These are phyloP conservation scores for Parnassius glacialis DNA, from an alignment of 2,888 invertebrate genomes.

Conservation along the genomic window DNA sequence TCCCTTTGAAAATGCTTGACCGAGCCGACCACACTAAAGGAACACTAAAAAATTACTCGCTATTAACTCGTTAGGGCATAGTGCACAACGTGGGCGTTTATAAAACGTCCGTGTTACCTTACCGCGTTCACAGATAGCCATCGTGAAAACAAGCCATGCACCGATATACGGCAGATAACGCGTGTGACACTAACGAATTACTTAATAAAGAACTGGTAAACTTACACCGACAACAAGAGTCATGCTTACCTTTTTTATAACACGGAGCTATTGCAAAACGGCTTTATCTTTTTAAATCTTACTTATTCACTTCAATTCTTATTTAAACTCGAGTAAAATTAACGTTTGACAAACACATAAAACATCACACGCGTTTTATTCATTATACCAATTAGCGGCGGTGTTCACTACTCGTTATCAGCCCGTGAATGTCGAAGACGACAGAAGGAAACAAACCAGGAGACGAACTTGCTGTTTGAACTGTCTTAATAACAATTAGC, in stretches of 20 bases:
- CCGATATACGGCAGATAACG: constrained; percentile 13
- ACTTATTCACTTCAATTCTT: not conserved
- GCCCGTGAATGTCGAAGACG: too few relatives aligned
- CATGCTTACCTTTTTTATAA: not conserved
- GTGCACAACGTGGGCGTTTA: constrained; percentile 3
- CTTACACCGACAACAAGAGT: constrained; percentile 5
- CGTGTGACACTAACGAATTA: constrained; percentile 23
- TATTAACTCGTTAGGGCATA: constrained; percentile 13
- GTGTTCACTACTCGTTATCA: too few relatives aligned
- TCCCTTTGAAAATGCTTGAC: too few relatives aligned
- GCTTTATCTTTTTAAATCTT: constrained; percentile 5
- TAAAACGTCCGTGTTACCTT: constrained; percentile 10
- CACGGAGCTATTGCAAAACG: constrained; percentile 1
- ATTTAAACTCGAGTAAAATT: not conserved
- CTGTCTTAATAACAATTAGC: too few relatives aligned
- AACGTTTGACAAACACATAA: too few relatives aligned
- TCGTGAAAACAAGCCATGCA: constrained; percentile 14
- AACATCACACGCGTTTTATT: too few relatives aligned
- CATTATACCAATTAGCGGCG: too few relatives aligned
- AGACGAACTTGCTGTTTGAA: too few relatives aligned
- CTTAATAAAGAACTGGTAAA: constrained; percentile 21
- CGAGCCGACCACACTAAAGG: not conserved
- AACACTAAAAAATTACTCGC: constrained; percentile 11
- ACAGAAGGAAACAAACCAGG: too few relatives aligned
- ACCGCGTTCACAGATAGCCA: constrained; percentile 16